phyloP scores from a whole-genome alignment of 2,113 vertebrate genomes.

The Diadophis punctatus region DNA sequence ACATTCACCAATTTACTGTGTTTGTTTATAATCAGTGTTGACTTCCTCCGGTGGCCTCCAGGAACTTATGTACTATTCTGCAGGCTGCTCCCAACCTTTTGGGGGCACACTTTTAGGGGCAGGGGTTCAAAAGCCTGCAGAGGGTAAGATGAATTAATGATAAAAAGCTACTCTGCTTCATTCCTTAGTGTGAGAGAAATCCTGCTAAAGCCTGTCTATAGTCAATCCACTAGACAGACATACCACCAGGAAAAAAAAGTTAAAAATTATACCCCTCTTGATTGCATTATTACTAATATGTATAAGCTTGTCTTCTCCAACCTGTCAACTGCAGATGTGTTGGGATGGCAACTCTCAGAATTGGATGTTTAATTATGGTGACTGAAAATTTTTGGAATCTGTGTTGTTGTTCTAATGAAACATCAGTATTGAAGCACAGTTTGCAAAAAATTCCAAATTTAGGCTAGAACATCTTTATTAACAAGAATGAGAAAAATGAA shows the following conservation, averaged over 20 bases:
- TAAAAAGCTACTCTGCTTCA: background rate
- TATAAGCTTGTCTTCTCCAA: background rate
- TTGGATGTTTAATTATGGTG: background rate
- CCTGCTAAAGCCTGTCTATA: background rate
- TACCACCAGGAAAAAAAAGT: background rate
- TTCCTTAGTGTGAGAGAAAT: background rate
- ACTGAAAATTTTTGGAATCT: background rate
- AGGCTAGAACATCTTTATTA: background rate
- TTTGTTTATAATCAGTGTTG: background rate
- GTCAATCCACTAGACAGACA: background rate
- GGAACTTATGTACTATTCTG: background rate
- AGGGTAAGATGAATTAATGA: background rate
- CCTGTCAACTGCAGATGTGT: background rate
- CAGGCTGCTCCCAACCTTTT: background rate
- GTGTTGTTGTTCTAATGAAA: background rate
- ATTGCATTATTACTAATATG: background rate
- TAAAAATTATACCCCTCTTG: background rate
- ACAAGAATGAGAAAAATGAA: background rate
- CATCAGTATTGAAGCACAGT: background rate
- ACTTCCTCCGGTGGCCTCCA: background rate
- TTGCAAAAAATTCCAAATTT: background rate
- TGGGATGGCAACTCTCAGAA: background rate
- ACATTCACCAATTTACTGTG: background rate
- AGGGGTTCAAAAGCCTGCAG: background rate
- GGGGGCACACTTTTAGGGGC: background rate